These are phyloP conservation scores for Symphodus melops DNA, from an alignment of 2,113 vertebrate genomes.

Conservation along the genomic window DNA sequence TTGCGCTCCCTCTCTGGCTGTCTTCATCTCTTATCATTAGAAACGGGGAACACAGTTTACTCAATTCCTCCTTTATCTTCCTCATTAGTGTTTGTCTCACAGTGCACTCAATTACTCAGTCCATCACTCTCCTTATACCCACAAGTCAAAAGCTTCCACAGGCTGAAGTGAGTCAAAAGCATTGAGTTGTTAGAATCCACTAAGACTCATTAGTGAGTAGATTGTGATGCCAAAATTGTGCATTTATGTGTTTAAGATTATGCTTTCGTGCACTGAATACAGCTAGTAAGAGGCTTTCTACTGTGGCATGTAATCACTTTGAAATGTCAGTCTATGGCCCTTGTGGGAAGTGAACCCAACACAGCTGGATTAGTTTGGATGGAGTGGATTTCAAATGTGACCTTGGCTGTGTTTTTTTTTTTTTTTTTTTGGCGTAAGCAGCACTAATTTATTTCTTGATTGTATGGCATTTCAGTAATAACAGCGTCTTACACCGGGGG, in stretches of 20 bases:
- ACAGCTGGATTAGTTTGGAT: slow-evolving; percentile 50
- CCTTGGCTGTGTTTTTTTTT: slow-evolving; percentile 21
- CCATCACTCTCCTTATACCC: slow-evolving; percentile 51
- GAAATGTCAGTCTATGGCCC: slow-evolving; percentile 41
- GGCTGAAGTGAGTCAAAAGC: slow-evolving; percentile 38
- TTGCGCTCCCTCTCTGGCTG: slow-evolving; percentile 21
- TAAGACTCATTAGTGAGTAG: slow-evolving; percentile 31
- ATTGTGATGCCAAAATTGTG: slow-evolving; percentile 12
- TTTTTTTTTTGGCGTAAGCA: slow-evolving; percentile 30
- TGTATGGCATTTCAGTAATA: slow-evolving; percentile 38
- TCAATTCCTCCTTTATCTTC: slow-evolving; percentile 67
- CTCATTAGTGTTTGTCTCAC: slow-evolving; percentile 70
- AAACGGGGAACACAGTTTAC: slow-evolving; percentile 58
- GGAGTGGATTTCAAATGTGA: slow-evolving; percentile 39
- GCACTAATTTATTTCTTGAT: slow-evolving; percentile 28
- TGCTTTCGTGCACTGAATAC: neutral
- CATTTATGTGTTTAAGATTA: slow-evolving; percentile 16
- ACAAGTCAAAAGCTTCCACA: slow-evolving; percentile 40
- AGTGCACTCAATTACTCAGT: slow-evolving; percentile 69
- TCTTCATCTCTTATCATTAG: slow-evolving; percentile 56
- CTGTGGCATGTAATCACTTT: slow-evolving; percentile 25
- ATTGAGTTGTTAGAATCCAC: slow-evolving; percentile 7
- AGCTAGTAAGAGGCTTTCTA: neutral
- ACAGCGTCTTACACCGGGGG: neutral
- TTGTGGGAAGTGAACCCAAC: slow-evolving; percentile 35